phyloP scores from a whole-genome alignment of 2,797 vertebrate species.

The Sebastes alutus region DNA sequence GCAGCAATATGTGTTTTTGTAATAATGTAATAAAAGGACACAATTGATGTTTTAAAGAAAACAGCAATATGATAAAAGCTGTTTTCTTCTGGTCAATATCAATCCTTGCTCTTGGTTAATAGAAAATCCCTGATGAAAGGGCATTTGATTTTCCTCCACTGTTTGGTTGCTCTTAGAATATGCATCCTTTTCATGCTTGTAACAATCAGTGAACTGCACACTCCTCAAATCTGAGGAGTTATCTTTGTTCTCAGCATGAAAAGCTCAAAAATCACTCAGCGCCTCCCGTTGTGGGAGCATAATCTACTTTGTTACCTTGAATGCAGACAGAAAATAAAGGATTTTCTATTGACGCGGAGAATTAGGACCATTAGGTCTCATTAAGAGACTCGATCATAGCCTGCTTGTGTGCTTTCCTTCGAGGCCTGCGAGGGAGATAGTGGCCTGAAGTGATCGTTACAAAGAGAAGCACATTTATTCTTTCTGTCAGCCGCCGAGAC shows the following conservation, averaged over 20 bases:
- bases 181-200: neutral
- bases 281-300: slow-evolving; percentile 9
- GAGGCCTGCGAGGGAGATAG: slow-evolving; percentile 21
- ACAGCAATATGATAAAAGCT: neutral
- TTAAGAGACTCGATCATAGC: slow-evolving; percentile 50
- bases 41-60: neutral
- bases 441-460: slow-evolving; percentile 55
- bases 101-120: neutral
- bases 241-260: slow-evolving; percentile 27
- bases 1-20: neutral
- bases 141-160: neutral
- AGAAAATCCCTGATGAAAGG: neutral
- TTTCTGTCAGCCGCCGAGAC: slow-evolving; percentile 61
- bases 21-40: neutral
- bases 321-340: slow-evolving; percentile 51
- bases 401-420: slow-evolving; percentile 29
- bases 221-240: neutral
- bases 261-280: slow-evolving; percentile 6
- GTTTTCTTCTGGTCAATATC: neutral
- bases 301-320: slow-evolving; percentile 44
- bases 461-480: slow-evolving; percentile 62
- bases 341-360: slow-evolving; percentile 54
- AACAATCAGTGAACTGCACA: neutral
- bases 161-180: neutral
- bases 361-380: slow-evolving; percentile 69